Evolutionary conservation across 2,888 invertebrate species (phyloP), one percentile per base, ranked within the genome.

Genomic region (Listrodromus nycthemerus): DNA sequence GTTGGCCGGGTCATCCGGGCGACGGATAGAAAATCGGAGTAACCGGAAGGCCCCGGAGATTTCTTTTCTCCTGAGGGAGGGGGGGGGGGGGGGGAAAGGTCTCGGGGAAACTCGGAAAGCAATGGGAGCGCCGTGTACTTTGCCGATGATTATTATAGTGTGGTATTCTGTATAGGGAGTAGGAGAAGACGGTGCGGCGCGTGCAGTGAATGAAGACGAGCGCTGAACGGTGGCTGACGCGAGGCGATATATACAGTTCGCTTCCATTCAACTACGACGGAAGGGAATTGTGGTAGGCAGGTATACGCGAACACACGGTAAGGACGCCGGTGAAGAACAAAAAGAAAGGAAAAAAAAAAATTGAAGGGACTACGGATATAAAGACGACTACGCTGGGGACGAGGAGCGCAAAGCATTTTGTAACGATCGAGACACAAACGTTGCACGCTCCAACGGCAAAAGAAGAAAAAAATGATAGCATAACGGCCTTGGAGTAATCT

Each of bases 131-230:
- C 55, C 55, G 24, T 55, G 24, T 55, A 55, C 21, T 10, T 67
- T 21, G 21, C 21, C n/a, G 63, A n/a, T 33, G 41, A 16, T 45
- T 45, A 45, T 45, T 45, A 45, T 45, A 45, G 41, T 24, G 24
- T 66, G 21, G 13, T 69, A 50, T 69, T 77, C 69, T 27, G 10
- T 63, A 21, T 61, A 65, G 33, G 70, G 13, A 50, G 19, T 27
- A 37, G 37, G 52, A 37, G 48, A 67, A n/a, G 41, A 65, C 52
- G 78, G 52, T 61, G 24, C 61, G 58, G 50, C 63, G 78, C 83
- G 79, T 83, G 83, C 70, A 58, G 65, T 48, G 83, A 83, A 83
- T 83, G 65, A 83, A 83, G 83, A 83, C 65, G 50, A 70, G 70
- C 33, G 70, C 33, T 48, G 55, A 19, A 52, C 65, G 70, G 48